phyloP scores from a whole-genome alignment of 2,113 vertebrate genomes.

The Perca schrenkii region DNA sequence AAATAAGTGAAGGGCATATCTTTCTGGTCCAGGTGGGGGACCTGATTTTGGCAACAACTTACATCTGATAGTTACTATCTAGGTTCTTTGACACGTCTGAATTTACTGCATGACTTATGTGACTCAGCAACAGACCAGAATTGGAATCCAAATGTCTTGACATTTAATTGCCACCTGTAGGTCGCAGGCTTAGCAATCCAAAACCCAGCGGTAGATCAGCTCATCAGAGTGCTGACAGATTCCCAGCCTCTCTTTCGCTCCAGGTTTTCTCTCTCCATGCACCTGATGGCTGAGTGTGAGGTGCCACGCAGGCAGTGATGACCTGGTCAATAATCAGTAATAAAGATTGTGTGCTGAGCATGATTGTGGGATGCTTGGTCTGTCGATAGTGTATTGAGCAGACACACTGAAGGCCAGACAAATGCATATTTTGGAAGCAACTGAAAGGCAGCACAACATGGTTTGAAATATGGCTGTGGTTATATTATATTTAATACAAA shows the following conservation, averaged over 20 bases:
- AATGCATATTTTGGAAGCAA: constrained; percentile 71
- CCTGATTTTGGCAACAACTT: constrained; percentile 51
- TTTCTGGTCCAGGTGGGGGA: constrained; percentile 15
- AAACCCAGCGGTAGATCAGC: constrained; percentile 76
- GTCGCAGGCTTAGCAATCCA: constrained; percentile 75
- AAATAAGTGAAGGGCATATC: constrained; percentile 48
- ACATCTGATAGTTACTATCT: constrained; percentile 63
- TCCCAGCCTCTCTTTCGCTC: constrained; percentile 50
- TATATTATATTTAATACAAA: constrained; percentile 36
- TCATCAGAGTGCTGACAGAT: constrained; percentile 75
- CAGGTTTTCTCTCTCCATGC: constrained; percentile 46
- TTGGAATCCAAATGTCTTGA: constrained; percentile 84
- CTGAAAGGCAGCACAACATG: constrained; percentile 59
- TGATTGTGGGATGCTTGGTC: constrained; percentile 82
- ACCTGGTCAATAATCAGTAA: constrained; percentile 81
- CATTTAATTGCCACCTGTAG: constrained; percentile 83
- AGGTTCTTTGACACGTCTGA: constrained; percentile 66
- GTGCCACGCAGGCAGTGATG: constrained; percentile 69
- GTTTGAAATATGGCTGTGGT: constrained; percentile 56
- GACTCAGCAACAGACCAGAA: constrained; percentile 73
- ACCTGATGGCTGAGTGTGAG: constrained; percentile 69
- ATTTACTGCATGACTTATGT: constrained; percentile 74
- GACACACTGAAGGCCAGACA: constrained; percentile 66
- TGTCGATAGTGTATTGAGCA: constrained; percentile 79
- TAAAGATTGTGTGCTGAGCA: constrained; percentile 82